Evolutionary conservation across 2,888 invertebrate species (phyloP), one percentile per base, ranked within the genome.

Genomic region (Apamea crenata): DNA sequence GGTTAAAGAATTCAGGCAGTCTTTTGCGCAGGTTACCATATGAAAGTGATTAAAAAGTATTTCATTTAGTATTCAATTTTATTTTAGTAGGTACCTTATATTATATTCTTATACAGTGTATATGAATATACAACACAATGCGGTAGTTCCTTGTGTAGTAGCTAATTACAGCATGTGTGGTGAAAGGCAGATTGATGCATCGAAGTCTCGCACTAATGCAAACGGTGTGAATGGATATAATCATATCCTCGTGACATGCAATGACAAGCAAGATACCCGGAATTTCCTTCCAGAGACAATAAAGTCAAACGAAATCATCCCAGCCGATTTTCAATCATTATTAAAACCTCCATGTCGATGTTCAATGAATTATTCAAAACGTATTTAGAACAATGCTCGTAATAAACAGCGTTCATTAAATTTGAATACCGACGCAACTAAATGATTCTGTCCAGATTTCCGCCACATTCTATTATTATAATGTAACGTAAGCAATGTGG

Each of bases 401-500:
- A 88, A 87, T 88, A 88, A 90, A 89, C 84, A 86, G 77, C 82
- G 80, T 84, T 89, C 90, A 92, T 91, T 91, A 91, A 90, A 90
- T 87, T 91, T 89, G 86, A 89, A 90, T 90, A 90, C 87, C 80
- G 81, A 89, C 90, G 90, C 79, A 84, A 88, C 87, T 89, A 90
- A 93, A 91, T 91, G 92, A 92, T 91, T 89, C 88, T 93, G 89
- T 86, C 91, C 92, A 92, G 92, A 93, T 91, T 86, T 92, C 92
- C 92, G 88, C 89, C 78, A 91, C 87, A 90, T 88, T 91, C 91
- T 92, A 91, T 91, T 90, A 92, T 91, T 93, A 92, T 91, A 90
- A 81, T 88, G 82, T 89, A 91, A 86, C 82, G 90, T 92, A 92
- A 92, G 86, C 92, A 92, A 87, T 86, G 89, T 87, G 87, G 87